Percentiles rank a stretch among this genome's conserved stretches.
These are phyloP conservation scores for Shinisaurus crocodilurus DNA, from an alignment of 2,113 vertebrate species.

Conservation along the genomic window DNA sequence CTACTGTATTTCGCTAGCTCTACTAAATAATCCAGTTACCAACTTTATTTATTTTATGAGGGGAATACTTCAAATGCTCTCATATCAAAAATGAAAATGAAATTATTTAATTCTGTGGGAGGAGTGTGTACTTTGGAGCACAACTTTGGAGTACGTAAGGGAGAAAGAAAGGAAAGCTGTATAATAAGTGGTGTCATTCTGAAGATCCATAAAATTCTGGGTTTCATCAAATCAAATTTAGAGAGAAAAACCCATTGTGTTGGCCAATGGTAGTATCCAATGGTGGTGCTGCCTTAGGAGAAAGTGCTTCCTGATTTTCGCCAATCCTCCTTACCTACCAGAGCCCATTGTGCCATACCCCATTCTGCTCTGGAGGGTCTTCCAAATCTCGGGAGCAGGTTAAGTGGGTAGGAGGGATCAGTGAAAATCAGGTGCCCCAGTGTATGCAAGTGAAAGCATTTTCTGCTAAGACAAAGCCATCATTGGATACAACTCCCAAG, in stretches of 20 bases:
- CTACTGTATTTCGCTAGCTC: constrained; percentile 4
- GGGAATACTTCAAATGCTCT: background rate
- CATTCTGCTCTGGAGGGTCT: background rate
- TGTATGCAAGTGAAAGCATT: too few species aligned
- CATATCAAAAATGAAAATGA: constrained; percentile 24
- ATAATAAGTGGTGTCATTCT: background rate
- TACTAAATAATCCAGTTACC: background rate
- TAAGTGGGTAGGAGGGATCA: background rate
- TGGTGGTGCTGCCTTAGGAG: background rate
- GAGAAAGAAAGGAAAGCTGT: background rate
- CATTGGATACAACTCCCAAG: too few species aligned
- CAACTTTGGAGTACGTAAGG: background rate
- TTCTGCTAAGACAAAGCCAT: too few species aligned
- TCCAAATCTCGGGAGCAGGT: background rate
- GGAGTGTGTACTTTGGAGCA: background rate
- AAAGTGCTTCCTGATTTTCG: background rate
- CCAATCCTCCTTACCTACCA: background rate
- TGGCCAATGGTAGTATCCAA: background rate
- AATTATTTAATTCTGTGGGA: constrained; percentile 5
- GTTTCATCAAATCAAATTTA: background rate
- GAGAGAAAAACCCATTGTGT: too few species aligned
- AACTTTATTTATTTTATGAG: constrained; percentile 24
- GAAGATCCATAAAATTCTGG: background rate
- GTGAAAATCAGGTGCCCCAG: too few species aligned
- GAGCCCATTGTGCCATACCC: background rate